Evolutionary conservation across 2,888 invertebrate species (phyloP), one percentile per base, ranked within the genome.

Genomic region (Brachypalpus laphriformis): DNA sequence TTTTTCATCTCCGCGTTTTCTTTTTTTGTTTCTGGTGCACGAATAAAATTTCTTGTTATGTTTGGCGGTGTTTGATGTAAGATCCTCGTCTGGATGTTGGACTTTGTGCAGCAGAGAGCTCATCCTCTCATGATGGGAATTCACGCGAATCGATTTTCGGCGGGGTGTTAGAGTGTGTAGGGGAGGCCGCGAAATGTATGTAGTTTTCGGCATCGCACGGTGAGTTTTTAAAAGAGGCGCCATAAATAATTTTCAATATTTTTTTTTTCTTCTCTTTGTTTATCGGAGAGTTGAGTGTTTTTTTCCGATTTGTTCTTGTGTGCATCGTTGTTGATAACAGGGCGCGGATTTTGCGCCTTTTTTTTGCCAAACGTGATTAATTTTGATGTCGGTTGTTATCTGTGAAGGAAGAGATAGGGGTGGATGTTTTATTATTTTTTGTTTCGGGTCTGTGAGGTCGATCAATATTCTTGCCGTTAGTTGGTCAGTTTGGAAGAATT

Each of bases 31-130:
- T 54, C 47, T 66, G 28, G 59, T 20, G 76, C 65, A 65, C 28
- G 76, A 82, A 76, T 76, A 82, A 71, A 78, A 78, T 72, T 66
- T 59, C 82, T 82, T 78, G 72, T 78, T 72, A 66, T 57, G 40
- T 72, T 8, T 57, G 65, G 49, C 63, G 68, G 78, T 63, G 37
- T 72, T 82, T 76, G 63, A 76, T 65, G 34, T 22, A 37, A 34
- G 75, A 65, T 65, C 51, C 77, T 59, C 25, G 25, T 25, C 61
- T 57, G 49, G 16, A 11, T 20, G 49, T 22, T n/a, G 28, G 11
- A 0, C 16, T 34, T n/a, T 16, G 8, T 9, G 22, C 9, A 42
- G n/a, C 18, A n/a, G 14, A 16, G n/a, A 51, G 42, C 5, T 11
- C 34, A 22, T 59, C 51, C 2, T 40, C 5, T 70, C 40, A 61